A percentile compares a stretch with the other conserved stretches of the same genome.
Conservation (phyloP, 2,797 vertebrate species). For the Bovichtus diacanthus region DNA sequence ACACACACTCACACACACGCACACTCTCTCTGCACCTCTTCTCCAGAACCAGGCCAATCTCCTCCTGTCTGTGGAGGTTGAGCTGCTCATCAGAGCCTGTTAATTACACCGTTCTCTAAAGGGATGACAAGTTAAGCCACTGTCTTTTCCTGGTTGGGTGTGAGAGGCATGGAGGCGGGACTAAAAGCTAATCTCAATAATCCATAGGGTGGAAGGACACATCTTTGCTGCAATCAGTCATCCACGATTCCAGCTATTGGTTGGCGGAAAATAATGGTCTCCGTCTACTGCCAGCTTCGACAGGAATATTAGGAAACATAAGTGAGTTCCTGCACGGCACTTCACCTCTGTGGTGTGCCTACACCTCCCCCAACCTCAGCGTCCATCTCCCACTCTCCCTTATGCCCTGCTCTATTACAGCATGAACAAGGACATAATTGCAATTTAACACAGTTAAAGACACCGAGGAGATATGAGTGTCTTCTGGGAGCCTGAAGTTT, state of each 20-base stretch:
- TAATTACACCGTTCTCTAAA: constrained; percentile 81
- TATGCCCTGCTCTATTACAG: constrained; percentile 63
- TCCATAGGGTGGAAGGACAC: constrained; percentile 66
- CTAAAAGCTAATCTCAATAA: constrained; percentile 71
- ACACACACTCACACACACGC: constrained; percentile 17
- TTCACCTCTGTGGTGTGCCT: constrained; percentile 34
- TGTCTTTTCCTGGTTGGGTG: constrained; percentile 65
- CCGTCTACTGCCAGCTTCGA: constrained; percentile 14
- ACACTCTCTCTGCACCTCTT: constrained; percentile 32
- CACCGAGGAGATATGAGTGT: constrained; percentile 46
- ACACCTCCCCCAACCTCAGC: constrained; percentile 17
- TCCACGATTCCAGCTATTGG: constrained; percentile 39
- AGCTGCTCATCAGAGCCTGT: constrained; percentile 79
- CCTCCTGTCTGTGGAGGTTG: constrained; percentile 73
- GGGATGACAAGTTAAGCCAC: constrained; percentile 80
- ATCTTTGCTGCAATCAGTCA: constrained; percentile 70
- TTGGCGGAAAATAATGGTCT: constrained; percentile 38
- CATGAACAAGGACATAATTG: constrained; percentile 75
- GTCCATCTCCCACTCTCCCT: constrained; percentile 31
- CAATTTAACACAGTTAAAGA: constrained; percentile 69
- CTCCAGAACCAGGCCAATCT: constrained; percentile 76
- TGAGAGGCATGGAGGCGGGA: constrained; percentile 54
- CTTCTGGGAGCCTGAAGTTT: constrained; percentile 37
- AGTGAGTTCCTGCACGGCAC: constrained; percentile 26
- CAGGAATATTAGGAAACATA: constrained; percentile 26